Conservation (phyloP, 2,113 vertebrate genomes). For the Onychostoma macrolepis region DNA sequence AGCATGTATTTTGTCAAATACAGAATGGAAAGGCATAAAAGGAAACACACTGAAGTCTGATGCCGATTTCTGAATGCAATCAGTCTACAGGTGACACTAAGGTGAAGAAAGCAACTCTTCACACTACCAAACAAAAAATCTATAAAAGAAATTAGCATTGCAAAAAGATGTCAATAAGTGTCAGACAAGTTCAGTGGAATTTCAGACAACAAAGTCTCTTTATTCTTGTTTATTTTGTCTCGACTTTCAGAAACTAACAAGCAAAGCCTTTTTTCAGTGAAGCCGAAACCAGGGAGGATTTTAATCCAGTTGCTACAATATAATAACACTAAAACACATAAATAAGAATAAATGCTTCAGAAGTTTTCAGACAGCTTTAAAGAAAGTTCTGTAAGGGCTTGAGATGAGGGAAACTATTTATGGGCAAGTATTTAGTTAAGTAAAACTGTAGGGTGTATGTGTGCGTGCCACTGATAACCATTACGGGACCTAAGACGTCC, state of each 20-base stretch:
- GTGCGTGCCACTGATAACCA: background rate
- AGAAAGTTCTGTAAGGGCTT: background rate
- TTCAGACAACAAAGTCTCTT: background rate
- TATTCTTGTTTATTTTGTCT: background rate
- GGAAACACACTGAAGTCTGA: background rate
- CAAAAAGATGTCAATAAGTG: background rate
- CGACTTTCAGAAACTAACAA: background rate
- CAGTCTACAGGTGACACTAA: background rate
- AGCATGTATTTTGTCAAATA: background rate
- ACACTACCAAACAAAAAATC: background rate
- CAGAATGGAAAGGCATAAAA: background rate
- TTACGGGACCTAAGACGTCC: background rate
- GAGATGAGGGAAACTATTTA: background rate
- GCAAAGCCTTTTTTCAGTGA: background rate
- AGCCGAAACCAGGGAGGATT: background rate
- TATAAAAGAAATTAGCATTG: background rate
- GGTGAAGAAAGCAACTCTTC: background rate
- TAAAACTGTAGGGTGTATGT: slow-evolving; percentile 18
- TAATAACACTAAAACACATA: background rate
- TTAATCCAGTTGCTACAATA: background rate
- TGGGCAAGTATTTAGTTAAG: background rate
- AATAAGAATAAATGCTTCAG: background rate
- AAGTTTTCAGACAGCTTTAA: background rate
- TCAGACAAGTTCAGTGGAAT: background rate
- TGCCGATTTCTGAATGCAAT: background rate